phyloP scores from a whole-genome alignment of 2,797 vertebrate species.

The Anguilla marmorata region DNA sequence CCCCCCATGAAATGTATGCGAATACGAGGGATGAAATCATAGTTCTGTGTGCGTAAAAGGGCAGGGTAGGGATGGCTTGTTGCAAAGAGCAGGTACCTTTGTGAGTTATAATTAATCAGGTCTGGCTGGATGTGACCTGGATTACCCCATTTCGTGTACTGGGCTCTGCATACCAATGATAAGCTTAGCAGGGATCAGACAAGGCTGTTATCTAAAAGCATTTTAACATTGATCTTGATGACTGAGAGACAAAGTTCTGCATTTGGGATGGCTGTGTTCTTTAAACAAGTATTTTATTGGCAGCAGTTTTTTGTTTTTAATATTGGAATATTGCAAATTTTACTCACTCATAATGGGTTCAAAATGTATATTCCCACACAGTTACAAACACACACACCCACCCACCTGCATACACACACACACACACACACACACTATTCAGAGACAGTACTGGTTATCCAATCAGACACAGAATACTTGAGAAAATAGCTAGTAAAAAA shows the following conservation, averaged over 20 bases:
- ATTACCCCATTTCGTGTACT: conserved; percentile 1
- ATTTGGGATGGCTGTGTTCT: neutral
- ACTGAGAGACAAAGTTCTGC: conserved; percentile 7
- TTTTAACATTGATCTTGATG: conserved; percentile 26
- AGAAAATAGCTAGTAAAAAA: neutral
- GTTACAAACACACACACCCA: too few relatives aligned
- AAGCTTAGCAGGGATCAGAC: conserved; percentile 19
- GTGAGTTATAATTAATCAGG: conserved; percentile 21
- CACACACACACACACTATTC: too few relatives aligned
- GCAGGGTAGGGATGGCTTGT: neutral
- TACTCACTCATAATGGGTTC: neutral
- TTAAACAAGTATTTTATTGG: neutral
- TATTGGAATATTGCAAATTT: neutral
- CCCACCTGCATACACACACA: too few relatives aligned
- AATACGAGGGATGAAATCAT: neutral
- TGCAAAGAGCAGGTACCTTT: conserved; percentile 25
- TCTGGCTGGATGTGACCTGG: conserved; percentile 24
- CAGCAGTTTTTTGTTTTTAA: neutral
- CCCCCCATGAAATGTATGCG: neutral
- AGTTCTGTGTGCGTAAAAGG: neutral
- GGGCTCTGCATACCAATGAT: conserved; percentile 28
- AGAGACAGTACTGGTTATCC: neutral
- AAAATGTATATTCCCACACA: neutral
- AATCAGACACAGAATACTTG: neutral
- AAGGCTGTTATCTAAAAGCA: conserved; percentile 25